These are phyloP conservation scores for Mustelus asterias DNA, from an alignment of 2,113 vertebrate species.

Conservation along the genomic window DNA sequence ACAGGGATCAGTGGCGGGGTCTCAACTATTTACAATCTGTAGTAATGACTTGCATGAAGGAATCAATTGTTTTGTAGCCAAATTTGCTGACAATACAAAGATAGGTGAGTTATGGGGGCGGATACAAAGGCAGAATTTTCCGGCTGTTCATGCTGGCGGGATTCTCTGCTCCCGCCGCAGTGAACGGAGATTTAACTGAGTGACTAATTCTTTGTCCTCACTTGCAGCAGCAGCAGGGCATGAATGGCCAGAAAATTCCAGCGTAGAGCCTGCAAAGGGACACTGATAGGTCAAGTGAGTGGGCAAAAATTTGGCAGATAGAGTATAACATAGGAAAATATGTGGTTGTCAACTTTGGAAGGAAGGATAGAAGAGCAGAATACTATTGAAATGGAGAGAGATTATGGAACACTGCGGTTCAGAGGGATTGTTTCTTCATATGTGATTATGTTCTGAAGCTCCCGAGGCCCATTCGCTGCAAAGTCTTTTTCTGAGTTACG, in stretches of 20 bases:
- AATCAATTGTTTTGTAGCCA: no score
- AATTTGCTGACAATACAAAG: no score
- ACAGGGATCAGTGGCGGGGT: no score
- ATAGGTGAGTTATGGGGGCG: background rate
- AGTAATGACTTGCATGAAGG: no score
- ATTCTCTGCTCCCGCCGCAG: no score
- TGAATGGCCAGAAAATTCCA: no score
- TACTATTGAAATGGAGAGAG: background rate
- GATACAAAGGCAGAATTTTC: background rate
- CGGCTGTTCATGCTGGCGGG: no score
- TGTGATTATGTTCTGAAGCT: background rate
- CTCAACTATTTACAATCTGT: no score
- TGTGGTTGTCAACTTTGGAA: background rate
- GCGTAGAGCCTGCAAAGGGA: background rate
- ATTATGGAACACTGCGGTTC: background rate
- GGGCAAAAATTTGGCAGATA: background rate
- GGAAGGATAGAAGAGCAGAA: background rate
- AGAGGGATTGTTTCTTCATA: background rate
- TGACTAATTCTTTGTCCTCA: no score
- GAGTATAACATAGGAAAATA: background rate
- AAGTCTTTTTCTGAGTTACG: background rate
- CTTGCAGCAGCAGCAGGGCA: no score
- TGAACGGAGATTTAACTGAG: no score
- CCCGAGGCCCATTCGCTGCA: background rate
- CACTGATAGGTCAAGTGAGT: no score